Percentiles rank a stretch among this genome's conserved stretches.
Conservation (phyloP, 2,113 vertebrate genomes). For the Gallinago undulata region DNA sequence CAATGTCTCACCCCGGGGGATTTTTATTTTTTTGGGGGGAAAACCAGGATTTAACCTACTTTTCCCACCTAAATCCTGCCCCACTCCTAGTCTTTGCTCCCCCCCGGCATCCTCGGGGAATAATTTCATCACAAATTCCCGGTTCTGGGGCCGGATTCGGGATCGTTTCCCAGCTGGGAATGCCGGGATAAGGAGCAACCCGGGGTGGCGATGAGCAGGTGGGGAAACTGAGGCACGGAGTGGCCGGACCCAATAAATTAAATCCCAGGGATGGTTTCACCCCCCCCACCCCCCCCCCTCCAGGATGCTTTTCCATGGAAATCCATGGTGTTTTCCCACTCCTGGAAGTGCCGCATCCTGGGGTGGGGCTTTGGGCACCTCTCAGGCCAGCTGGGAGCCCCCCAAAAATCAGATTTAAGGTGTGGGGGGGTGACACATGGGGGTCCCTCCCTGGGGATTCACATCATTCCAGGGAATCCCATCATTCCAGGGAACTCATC, state of each 20-base stretch:
- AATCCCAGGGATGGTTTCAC: neutral
- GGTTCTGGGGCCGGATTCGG: neutral
- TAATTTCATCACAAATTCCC: neutral
- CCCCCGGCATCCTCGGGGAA: neutral
- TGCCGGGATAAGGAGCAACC: neutral
- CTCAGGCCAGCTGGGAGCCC: neutral
- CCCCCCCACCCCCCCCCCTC: too few relatives aligned
- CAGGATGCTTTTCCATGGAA: neutral
- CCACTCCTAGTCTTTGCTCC: too few relatives aligned
- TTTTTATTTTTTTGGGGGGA: neutral
- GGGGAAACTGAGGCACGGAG: neutral
- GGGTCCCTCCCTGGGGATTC: too few relatives aligned
- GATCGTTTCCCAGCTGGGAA: neutral
- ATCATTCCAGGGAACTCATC: too few relatives aligned
- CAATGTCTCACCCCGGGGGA: neutral
- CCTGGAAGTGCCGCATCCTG: neutral
- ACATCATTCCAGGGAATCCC: too few relatives aligned
- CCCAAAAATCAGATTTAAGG: neutral
- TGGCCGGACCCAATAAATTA: neutral
- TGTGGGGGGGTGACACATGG: too few relatives aligned
- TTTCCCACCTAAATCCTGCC: neutral
- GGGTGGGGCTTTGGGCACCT: fast-evolving
- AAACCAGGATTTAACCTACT: neutral
- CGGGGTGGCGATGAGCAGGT: fast-evolving
- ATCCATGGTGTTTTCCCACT: fast-evolving